Evolutionary conservation across 2,888 invertebrate genomes (phyloP).

Genomic region (Osmoderma eremita): DNA sequence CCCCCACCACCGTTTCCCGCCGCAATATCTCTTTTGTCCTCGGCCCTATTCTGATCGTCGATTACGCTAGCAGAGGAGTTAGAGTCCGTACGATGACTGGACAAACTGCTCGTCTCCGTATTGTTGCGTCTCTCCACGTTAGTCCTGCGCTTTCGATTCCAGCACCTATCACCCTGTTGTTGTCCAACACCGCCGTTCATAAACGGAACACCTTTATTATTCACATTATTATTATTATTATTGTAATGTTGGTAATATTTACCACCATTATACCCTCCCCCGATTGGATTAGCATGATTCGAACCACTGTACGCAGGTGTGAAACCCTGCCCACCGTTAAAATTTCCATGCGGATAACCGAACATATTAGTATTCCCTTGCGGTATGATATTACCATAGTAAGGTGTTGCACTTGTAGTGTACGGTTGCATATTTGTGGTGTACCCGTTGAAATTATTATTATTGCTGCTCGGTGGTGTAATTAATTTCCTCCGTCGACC

Average conservation of each 20-base stretch:
- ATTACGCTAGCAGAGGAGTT: conserved; percentile 56
- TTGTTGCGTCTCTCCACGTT: conserved; percentile 35
- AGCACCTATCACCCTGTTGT: conserved; percentile 1
- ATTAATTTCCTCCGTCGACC: conserved; percentile 56
- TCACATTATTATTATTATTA: not conserved
- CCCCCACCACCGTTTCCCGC: not conserved
- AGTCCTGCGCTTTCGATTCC: conserved; percentile 29
- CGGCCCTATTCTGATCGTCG: conserved; percentile 46
- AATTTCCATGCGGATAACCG: conserved; percentile 7
- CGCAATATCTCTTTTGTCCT: conserved; percentile 36
- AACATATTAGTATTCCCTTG: conserved; percentile 28
- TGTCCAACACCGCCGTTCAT: conserved; percentile 6
- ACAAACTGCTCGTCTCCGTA: conserved; percentile 51
- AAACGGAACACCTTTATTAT: not conserved
- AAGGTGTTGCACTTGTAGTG: not conserved
- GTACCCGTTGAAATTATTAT: conserved; percentile 43
- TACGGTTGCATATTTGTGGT: conserved; percentile 15
- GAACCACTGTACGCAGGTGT: not conserved
- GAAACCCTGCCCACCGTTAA: not conserved
- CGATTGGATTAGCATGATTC: not conserved
- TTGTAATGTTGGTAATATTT: not conserved
- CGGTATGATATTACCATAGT: conserved; percentile 8
- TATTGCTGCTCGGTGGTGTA: conserved; percentile 26
- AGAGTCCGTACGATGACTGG: conserved; percentile 55
- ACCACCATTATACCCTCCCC: not conserved